These are phyloP conservation scores for Brevimyrus niger DNA, from an alignment of 2,113 vertebrate genomes.

Conservation along the genomic window DNA sequence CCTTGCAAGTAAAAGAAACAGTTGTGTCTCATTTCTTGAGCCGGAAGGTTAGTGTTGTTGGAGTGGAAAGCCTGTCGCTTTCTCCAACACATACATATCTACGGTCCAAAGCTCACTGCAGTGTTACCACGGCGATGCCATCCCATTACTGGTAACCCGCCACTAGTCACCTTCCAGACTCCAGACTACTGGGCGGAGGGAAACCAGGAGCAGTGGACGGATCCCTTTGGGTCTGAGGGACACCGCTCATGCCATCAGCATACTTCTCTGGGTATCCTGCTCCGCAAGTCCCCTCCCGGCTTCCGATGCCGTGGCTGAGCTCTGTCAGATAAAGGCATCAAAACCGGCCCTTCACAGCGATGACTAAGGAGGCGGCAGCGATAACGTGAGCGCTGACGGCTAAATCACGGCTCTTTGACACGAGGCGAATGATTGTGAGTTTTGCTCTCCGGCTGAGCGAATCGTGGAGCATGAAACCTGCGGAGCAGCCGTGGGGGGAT, in stretches of 20 bases:
- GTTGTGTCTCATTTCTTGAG: too few species aligned
- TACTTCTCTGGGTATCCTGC: not conserved
- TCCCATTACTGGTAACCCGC: not conserved
- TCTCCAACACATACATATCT: not conserved
- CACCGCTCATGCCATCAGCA: not conserved
- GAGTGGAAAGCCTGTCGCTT: too few species aligned
- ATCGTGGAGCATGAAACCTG: not conserved
- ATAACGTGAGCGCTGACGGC: too few species aligned
- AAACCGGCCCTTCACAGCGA: not conserved
- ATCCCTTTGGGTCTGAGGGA: not conserved
- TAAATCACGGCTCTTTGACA: not conserved
- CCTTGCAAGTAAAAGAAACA: too few species aligned
- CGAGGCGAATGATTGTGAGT: not conserved
- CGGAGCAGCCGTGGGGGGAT: not conserved
- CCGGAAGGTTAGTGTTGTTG: too few species aligned
- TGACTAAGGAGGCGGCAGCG: not conserved
- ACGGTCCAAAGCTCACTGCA: not conserved
- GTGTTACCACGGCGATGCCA: not conserved
- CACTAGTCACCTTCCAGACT: not conserved
- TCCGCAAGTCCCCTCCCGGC: too few species aligned
- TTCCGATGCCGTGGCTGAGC: not conserved
- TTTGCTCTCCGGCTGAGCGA: not conserved
- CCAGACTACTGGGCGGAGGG: not conserved
- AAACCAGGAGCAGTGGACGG: not conserved
- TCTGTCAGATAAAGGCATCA: not conserved